Evolutionary conservation across 1,140 invertebrate species (phyloP), one percentile per base, ranked within the genome.

Genomic region (Atta cephalotes): DNA sequence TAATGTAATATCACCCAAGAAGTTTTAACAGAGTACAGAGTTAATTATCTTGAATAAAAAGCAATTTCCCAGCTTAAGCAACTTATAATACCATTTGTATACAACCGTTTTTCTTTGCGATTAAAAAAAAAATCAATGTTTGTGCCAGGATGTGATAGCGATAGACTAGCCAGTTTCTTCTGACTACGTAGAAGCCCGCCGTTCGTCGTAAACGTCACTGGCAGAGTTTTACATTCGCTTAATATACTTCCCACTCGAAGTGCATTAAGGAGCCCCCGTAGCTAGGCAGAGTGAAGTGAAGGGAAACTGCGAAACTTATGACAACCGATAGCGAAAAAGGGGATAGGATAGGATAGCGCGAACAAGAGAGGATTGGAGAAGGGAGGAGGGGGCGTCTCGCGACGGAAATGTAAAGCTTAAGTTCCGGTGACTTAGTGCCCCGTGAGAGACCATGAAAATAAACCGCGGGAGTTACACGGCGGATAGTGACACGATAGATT

Each of bases 401-500:
- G 39, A 62, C 49, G 60, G 66, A 87, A 87, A 90, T 87, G 81
- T 87, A 87, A 71, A 84, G 87, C 51, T 56, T 35, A 89, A 91
- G 88, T 88, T 89, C 80, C 58, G 58, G 77, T 72, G 85, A 80
- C 87, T 89, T 80, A 45, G 45, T 85, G 79, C 79, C 60, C 56
- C 80, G 60, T 80, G 81, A 76, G 85, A 85, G 87, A 76, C 78
- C 49, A 63, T 28, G 85, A 71, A 87, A 88, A 82, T 92, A 88
- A 90, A 91, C 76, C 63, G 72, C 31, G n/a, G 31, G 66, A 91
- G 77, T 92, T 91, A 81, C 77, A 66, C 88, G 28, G 35, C 45
- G 70, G 76, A 86, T 86, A 89, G 89, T 87, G 92, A 90, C 89
- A 88, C 87, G 90, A 91, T 85, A 90, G 86, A 92, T 93, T 92